These are phyloP conservation scores for Pitangus sulphuratus DNA, from an alignment of 2,797 vertebrate species.

Conservation along the genomic window DNA sequence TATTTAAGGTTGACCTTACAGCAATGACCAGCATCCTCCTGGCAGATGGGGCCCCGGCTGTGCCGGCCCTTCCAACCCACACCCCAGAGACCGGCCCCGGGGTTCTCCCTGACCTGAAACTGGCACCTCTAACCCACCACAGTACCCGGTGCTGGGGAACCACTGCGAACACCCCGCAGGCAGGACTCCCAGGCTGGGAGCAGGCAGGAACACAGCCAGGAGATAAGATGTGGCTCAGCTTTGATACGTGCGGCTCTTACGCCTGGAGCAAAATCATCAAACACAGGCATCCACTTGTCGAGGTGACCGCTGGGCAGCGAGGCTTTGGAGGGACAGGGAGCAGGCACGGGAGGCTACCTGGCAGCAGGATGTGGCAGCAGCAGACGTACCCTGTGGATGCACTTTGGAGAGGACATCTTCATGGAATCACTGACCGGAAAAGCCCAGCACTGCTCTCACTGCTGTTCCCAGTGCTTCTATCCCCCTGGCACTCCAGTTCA, in stretches of 20 bases:
- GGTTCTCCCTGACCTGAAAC: background rate
- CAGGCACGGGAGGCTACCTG: background rate
- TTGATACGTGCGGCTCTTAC: background rate
- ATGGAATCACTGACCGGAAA: fast-evolving
- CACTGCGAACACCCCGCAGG: fast-evolving
- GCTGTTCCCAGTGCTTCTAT: background rate
- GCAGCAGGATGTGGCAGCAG: background rate
- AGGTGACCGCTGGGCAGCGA: fast-evolving
- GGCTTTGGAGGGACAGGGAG: background rate
- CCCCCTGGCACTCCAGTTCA: fast-evolving
- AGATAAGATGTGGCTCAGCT: background rate
- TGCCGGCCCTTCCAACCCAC: fast-evolving
- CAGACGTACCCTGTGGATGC: background rate
- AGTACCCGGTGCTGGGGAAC: fast-evolving
- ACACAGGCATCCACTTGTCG: fast-evolving
- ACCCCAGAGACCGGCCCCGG: background rate
- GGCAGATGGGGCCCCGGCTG: fast-evolving
- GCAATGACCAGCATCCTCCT: background rate
- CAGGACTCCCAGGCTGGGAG: background rate
- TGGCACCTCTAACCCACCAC: background rate
- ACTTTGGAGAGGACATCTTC: background rate
- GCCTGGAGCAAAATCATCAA: slow-evolving; percentile 24
- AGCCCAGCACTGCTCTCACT: fast-evolving
- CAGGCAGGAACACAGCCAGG: background rate
- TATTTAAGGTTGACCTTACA: background rate